Evolutionary conservation across 2,113 vertebrate genomes (phyloP), one percentile per base, ranked within the genome.

Genomic region (Calypte anna): DNA sequence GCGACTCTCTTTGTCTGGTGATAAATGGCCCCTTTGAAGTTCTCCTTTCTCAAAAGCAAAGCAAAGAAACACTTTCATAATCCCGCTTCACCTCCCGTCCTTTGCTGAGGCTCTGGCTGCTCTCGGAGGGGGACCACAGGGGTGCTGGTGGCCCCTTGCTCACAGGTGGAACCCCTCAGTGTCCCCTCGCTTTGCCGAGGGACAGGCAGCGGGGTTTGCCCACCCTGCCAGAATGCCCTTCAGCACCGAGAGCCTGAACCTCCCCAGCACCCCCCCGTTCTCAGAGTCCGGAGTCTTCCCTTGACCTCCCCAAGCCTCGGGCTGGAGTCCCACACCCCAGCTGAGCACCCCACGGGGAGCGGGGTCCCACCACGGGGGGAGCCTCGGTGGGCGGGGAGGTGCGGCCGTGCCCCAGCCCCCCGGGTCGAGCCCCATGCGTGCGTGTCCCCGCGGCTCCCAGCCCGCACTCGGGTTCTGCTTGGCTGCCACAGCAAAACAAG

Each of bases 1-100:
- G 67, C 83, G 21, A 88, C 82, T 96, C 94, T 94, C 91, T 95
- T 96, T 97, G 94, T 91, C 76, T 70, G 82, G 90, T 91, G 90
- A 91, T 91, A 91, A 96, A 91, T 89, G 86, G 82, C 82, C 67
- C 76, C 89, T 97, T 97, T 96, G 96, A 96, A 97, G 91, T 94
- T 96, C 83, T 91, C 85, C 82, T 78, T 85, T 94, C 95, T 95
- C 93, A 83, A 89, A 96, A 92, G 93, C 68, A 96, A 96, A 96
- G 92, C 93, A 93, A 95, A 96, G 96, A 93, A 95, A 91, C 92
- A 93, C 85, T 93, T 96, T 90, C 93, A 93, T 86, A 85, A 91
- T 88, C 90, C 40, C 4, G 31, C 77, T 94, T 79, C 90, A 72
- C 76, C 82, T 63, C 51, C 82, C 58, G 5, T 91, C 88, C 88